These are phyloP conservation scores for Chaetogeoica ovagalla DNA, from an alignment of 2,888 invertebrate species.

Conservation along the genomic window DNA sequence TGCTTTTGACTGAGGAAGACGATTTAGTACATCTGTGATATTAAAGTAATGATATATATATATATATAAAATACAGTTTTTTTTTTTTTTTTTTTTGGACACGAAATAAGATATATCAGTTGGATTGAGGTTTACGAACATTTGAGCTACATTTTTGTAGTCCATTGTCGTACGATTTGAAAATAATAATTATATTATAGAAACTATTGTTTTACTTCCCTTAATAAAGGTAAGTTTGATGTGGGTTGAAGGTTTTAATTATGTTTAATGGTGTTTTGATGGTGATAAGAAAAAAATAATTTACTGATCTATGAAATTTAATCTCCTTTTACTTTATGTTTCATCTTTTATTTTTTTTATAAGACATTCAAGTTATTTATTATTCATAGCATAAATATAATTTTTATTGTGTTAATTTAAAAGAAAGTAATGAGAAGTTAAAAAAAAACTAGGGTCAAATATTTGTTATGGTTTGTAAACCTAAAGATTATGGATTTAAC, in stretches of 20 bases:
- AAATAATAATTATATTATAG: slow-evolving; percentile 30
- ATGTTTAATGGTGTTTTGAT: slow-evolving; percentile 8
- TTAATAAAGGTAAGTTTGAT: slow-evolving; percentile 40
- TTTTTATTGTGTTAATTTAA: slow-evolving; percentile 7
- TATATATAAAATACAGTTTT: not conserved
- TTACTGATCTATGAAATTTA: not conserved
- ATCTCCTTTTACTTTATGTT: not conserved
- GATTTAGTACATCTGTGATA: slow-evolving; percentile 16
- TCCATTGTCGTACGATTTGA: not conserved
- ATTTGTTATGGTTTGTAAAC: too few relatives aligned
- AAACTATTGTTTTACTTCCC: slow-evolving; percentile 23
- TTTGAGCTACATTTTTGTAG: slow-evolving; percentile 23
- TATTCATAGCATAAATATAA: not conserved
- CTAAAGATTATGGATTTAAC: not conserved
- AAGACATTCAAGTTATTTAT: slow-evolving; percentile 1
- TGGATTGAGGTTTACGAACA: slow-evolving; percentile 33
- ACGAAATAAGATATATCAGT: slow-evolving; percentile 8
- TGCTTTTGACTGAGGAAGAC: slow-evolving; percentile 31
- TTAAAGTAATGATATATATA: slow-evolving; percentile 19
- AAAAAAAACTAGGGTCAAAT: too few relatives aligned
- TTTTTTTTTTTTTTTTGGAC: slow-evolving; percentile 8
- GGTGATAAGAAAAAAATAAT: slow-evolving; percentile 16
- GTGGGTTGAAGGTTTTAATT: slow-evolving; percentile 34
- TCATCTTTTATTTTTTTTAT: not conserved
- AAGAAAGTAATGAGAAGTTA: not conserved